phyloP scores from a whole-genome alignment of 2,113 vertebrate species.

The Emberiza fucata region DNA sequence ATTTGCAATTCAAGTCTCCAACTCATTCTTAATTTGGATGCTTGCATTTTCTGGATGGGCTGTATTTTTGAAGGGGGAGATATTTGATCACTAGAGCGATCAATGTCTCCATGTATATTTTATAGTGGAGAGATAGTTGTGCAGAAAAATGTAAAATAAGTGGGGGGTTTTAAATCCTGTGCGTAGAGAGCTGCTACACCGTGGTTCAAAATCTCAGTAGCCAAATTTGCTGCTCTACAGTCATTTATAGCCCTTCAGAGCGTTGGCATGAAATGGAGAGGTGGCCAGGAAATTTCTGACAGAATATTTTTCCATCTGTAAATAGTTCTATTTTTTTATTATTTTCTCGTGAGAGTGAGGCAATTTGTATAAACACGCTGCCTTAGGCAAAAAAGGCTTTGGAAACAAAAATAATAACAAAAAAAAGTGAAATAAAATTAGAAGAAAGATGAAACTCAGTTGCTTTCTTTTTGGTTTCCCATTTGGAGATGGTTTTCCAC shows the following conservation, averaged over 20 bases:
- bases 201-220: neutral
- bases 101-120: slow-evolving; percentile 20
- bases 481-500: neutral
- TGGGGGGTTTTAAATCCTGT: neutral
- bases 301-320: slow-evolving; percentile 9
- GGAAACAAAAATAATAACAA: neutral
- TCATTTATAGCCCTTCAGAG: slow-evolving; percentile 16
- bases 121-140: neutral
- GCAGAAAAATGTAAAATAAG: neutral
- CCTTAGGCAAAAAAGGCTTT: neutral
- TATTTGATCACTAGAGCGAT: neutral
- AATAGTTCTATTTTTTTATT: neutral
- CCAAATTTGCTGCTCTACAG: neutral
- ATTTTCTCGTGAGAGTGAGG: neutral
- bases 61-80: neutral
- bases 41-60: neutral
- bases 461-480: neutral
- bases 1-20: slow-evolving; percentile 22
- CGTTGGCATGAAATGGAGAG: slow-evolving; percentile 16
- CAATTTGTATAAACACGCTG: neutral
- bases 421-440: neutral
- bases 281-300: slow-evolving; percentile 35
- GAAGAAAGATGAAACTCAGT: neutral
- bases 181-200: neutral
- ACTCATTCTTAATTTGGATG: slow-evolving; percentile 3